Base-by-base conservation (phyloP, 2,888 invertebrate species). In the Tipula vernalis region DNA sequence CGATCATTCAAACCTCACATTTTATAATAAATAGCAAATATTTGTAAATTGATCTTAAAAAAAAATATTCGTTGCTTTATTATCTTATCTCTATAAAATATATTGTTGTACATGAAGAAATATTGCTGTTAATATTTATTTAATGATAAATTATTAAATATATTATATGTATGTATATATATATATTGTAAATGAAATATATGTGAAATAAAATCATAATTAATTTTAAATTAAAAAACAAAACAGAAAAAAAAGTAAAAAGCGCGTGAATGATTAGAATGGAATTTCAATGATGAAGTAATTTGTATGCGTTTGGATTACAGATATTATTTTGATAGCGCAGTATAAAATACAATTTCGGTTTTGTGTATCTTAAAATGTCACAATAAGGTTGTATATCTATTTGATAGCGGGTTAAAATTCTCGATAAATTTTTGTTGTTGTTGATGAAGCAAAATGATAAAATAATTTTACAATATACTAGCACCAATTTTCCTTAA, bases 271-370 rank as follows among this genome's bases (percentile, higher is more conserved):
- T 71, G 71, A 71, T 71, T 71, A 71, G 71, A 71, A 71, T 28
- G 71, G 71, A 71, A 71, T 71, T 71, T 71, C 71, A 71, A 71
- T 71, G 71, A 71, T 71, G 71, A 71, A 71, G 71, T 71, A 71
- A 71, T 71, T 71, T 71, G 71, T 71, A 28, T 71, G 71, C 71
- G 18, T 71, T 71, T 18, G 71, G 3, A 71, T 71, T 71, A 71
- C 71, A 28, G 71, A 18, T 71, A 28, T 28, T 3, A 28, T 12
- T 71, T 71, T 71, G 71, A 71, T 71, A 71, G 28, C 71, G 28
- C 71, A 28, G 28, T 71, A 71, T 28, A 71, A 39, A 6, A 71
- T 10, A 28, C 10, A 6, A 28, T 28, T 71, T 71, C 10, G 71
- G 71, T 71, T 39, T 71, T 71, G 28, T 71, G 28, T 71, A 71